These are phyloP conservation scores for Dasysyrphus albostriatus DNA, from an alignment of 2,888 invertebrate species.

Conservation along the genomic window DNA sequence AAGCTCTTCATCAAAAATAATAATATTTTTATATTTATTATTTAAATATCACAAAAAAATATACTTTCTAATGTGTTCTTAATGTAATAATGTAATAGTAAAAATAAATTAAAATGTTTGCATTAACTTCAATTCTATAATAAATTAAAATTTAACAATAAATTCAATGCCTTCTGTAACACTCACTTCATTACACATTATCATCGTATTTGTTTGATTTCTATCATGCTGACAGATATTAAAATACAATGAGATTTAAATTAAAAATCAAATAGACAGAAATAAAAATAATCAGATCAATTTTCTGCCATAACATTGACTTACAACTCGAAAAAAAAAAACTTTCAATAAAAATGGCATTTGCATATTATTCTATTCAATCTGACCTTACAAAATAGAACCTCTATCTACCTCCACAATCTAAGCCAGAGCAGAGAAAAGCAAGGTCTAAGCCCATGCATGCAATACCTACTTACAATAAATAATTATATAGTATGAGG, in stretches of 20 bases:
- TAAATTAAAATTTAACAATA: no score
- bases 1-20: no score
- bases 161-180: no score
- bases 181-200: not conserved
- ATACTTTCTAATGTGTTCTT: no score
- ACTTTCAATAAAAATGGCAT: conserved; percentile 6
- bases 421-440: not conserved
- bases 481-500: not conserved
- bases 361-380: conserved; percentile 13
- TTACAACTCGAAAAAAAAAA: conserved; percentile 3
- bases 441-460: conserved; percentile 17
- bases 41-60: no score
- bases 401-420: conserved; percentile 16
- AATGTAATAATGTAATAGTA: no score
- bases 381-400: conserved; percentile 8
- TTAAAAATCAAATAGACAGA: not conserved
- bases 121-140: no score
- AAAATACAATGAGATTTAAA: not conserved
- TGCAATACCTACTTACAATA: conserved; percentile 15
- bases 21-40: no score
- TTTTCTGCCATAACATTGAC: conserved; percentile 6
- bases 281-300: not conserved
- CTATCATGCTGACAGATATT: not conserved
- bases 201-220: not conserved
- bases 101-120: no score